Evolutionary conservation across 2,113 vertebrate species (phyloP), one percentile per base, ranked within the genome.

Genomic region (Gymnocephalus cernua): DNA sequence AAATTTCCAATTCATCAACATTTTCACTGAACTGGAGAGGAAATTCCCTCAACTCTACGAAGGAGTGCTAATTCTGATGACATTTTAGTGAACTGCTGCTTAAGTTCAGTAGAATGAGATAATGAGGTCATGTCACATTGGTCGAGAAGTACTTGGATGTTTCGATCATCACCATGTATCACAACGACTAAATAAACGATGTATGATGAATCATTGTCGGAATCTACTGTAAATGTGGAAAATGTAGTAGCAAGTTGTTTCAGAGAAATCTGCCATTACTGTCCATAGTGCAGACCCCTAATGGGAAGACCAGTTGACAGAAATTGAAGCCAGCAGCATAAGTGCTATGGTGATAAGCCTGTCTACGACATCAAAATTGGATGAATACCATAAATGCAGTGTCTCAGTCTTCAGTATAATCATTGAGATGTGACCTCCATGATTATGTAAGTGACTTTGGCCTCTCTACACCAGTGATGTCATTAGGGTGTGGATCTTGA

Each of bases 401-500:
- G 6, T 35, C 19, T 1, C 1, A 10, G 41, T 48, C 27, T 16
- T 61, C 15, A 21, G 27, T 10, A 9, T 2, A 70, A 65, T 73
- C 57, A 73, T 38, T 41, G 66, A 67, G 74, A 71, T 3, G 58
- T 48, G 68, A 86, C 58, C 59, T 54, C 13, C 15, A 48, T 58
- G 72, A 61, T 86, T 35, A 76, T 48, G 45, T 14, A 19, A 80
- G 66, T 1, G 23, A 63, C 62, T 41, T 29, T 19, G 77, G 5
- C 51, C 69, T 82, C 61, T 29, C 12, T 29, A 80, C 65, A 61
- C 25, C 50, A 18, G 67, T 76, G 64, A 80, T 50, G 53, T 88
- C 58, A 78, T 72, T 8, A 45, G 86, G 88, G 92, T 66, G 86
- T 73, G 89, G 82, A 61, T 74, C 65, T 4, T 23, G 35, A 74